phyloP scores from a whole-genome alignment of 2,888 invertebrate genomes.

The Steinernema hermaphroditum region DNA sequence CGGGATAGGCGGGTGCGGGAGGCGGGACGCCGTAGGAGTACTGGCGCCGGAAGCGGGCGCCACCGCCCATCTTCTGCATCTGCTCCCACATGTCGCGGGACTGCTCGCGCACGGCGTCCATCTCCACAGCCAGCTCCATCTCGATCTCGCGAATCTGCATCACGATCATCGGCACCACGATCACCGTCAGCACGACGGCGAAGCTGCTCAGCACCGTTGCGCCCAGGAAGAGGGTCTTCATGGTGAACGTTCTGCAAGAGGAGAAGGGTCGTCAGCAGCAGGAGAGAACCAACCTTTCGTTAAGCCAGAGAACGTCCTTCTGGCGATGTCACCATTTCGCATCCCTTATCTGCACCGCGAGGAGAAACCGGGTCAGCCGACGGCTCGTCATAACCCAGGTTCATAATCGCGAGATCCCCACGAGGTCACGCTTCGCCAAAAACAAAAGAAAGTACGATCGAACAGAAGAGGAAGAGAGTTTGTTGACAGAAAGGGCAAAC shows the following conservation, averaged over 20 bases:
- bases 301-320: too few species aligned
- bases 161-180: slow-evolving; percentile 46
- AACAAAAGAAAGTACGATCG: too few species aligned
- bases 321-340: too few species aligned
- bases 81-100: slow-evolving; percentile 40
- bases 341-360: too few species aligned
- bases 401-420: too few species aligned
- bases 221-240: not conserved
- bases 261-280: too few species aligned
- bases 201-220: slow-evolving; percentile 1
- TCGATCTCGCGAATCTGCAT: slow-evolving; percentile 49
- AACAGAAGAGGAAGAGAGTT: too few species aligned
- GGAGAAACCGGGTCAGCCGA: too few species aligned
- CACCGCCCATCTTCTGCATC: slow-evolving; percentile 24
- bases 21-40: slow-evolving; percentile 23
- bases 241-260: not conserved
- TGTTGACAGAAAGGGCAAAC: too few species aligned
- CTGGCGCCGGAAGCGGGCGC: slow-evolving; percentile 11
- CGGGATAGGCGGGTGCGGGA: slow-evolving; percentile 28
- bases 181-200: not conserved
- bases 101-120: slow-evolving; percentile 39
- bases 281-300: too few species aligned
- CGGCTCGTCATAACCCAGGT: too few species aligned
- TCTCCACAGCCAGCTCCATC: slow-evolving; percentile 50
- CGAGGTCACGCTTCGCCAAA: too few species aligned